A percentile compares a stretch with the other conserved stretches of the same genome.
Evolutionary conservation across 2,797 vertebrate species (phyloP).

Genomic region (Chelon labrosus): DNA sequence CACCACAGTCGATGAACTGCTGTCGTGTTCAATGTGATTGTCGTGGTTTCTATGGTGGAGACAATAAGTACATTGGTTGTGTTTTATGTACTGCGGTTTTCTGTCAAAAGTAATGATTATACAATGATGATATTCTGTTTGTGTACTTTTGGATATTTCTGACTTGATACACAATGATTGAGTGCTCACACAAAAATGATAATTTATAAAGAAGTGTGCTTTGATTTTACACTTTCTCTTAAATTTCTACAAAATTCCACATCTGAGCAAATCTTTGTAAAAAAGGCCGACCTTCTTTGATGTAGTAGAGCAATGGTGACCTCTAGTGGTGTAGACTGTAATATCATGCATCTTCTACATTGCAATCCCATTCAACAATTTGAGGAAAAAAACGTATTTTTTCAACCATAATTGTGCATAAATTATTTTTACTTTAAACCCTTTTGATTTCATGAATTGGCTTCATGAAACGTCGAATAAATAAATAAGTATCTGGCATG

Average conservation of each 20-base stretch:
- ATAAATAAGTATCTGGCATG: neutral
- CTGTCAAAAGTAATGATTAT: slow-evolving; percentile 75
- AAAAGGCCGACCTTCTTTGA: slow-evolving; percentile 23
- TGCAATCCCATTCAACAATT: slow-evolving; percentile 22
- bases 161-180: slow-evolving; percentile 66
- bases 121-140: slow-evolving; percentile 72
- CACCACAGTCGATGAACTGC: slow-evolving; percentile 88
- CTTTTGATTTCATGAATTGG: neutral
- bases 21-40: slow-evolving; percentile 91
- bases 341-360: slow-evolving; percentile 9
- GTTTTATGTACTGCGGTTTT: slow-evolving; percentile 89
- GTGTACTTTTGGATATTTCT: slow-evolving; percentile 80
- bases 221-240: slow-evolving; percentile 55
- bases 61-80: slow-evolving; percentile 88
- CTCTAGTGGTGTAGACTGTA: slow-evolving; percentile 70
- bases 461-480: neutral
- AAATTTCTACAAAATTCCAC: slow-evolving; percentile 49
- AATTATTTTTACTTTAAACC: neutral
- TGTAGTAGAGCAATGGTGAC: slow-evolving; percentile 57
- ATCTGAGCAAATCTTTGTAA: slow-evolving; percentile 33
- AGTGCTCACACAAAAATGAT: slow-evolving; percentile 62
- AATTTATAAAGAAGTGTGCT: slow-evolving; percentile 62
- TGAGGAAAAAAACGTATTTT: neutral
- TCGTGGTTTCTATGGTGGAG: slow-evolving; percentile 92
- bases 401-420: slow-evolving; percentile 9